These are phyloP conservation scores for Platichthys stellatus DNA, from an alignment of 2,113 vertebrate genomes.

Conservation along the genomic window DNA sequence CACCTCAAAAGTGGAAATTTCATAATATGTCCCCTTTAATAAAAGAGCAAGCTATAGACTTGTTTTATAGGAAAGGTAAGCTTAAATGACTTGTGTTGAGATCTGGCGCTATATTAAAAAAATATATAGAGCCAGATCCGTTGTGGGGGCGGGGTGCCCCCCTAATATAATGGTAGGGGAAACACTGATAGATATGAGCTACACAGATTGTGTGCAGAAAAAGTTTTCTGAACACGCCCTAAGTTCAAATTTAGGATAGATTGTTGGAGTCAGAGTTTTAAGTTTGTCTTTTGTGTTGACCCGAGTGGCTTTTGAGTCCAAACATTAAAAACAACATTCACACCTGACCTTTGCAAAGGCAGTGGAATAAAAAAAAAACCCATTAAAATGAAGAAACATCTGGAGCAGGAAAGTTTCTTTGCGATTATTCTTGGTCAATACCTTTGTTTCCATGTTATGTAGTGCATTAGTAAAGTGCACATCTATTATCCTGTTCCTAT, in stretches of 20 bases:
- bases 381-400: not conserved
- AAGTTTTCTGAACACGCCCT: not conserved
- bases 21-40: no score
- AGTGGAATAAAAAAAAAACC: no score
- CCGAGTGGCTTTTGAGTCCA: not conserved
- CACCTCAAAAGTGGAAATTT: no score
- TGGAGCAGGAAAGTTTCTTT: not conserved
- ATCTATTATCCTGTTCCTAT: slow-evolving; percentile 22
- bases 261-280: not conserved
- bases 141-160: no score
- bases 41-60: no score
- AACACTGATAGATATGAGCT: not conserved
- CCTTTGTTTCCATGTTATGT: not conserved
- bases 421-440: not conserved
- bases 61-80: no score
- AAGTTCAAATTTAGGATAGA: not conserved
- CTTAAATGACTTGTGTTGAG: no score
- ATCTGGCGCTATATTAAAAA: no score
- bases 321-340: not conserved
- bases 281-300: no score
- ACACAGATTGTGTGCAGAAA: not conserved
- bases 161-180: no score
- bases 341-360: not conserved
- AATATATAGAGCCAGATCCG: no score
- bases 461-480: slow-evolving; percentile 5